Evolutionary conservation across 2,888 invertebrate species (phyloP), one percentile per base, ranked within the genome.

Genomic region (Lysandra bellargus): DNA sequence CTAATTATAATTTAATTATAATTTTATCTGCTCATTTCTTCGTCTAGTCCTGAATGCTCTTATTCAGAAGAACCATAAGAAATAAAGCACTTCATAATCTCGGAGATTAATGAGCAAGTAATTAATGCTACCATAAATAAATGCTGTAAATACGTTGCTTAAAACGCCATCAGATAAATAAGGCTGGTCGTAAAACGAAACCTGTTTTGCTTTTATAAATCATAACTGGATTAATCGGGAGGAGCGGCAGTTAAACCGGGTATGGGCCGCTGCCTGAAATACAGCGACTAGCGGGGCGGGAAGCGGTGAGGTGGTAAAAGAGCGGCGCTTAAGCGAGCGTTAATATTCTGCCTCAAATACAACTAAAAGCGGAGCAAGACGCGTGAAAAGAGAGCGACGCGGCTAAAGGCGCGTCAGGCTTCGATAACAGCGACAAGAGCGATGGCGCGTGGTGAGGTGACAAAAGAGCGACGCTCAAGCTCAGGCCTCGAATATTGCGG

Each of bases 141-240:
- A 7, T 44, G 75, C 30, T 49, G 53, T 75, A 30, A 75, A 75
- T 75, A 75, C 75, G 44, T 23, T 23, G 75, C 75, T 75, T 75
- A 75, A 75, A 74, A 49, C 49, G 75, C 75, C 75, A 75, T 53
- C 75, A 44, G 75, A 75, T 75, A 75, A 75, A 75, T 75, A 75
- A 49, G 30, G 75, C 30, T 53, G 49, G 75, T 75, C 75, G 75
- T 75, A 74, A 74, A 74, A 74, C 74, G 74, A 74, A 73, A 73
- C 44, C 74, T 40, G 78, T 53, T 73, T 73, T 73, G 53, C 78
- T 78, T 72, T 33, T 72, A 78, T 78, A 78, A 78, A 78, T 78
- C 73, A 78, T 78, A 78, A 79, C 60, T 17, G 74, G 79, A 74
- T 79, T 79, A 74, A 78, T 78, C 57, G 78, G 30, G 64, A 75